Evolutionary conservation across 2,888 invertebrate genomes (phyloP).

Genomic region (Cantharis rufa): DNA sequence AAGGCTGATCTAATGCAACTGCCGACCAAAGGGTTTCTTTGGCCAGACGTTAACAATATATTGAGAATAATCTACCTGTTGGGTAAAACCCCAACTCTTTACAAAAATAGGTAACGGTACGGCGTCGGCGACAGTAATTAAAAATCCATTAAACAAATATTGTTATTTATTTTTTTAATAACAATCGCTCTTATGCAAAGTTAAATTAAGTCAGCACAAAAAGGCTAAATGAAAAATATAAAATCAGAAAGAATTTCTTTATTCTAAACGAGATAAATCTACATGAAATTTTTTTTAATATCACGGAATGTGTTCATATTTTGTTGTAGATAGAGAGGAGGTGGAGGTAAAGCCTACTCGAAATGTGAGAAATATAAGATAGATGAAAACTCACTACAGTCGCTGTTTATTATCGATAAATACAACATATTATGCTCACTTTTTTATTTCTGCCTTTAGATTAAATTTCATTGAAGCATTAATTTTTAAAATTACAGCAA

Average conservation of each 20-base stretch:
- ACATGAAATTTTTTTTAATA: not conserved
- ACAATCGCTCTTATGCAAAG: too few relatives aligned
- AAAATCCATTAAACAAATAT: too few relatives aligned
- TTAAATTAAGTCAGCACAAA: not conserved
- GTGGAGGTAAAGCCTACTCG: not conserved
- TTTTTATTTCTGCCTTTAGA: not conserved
- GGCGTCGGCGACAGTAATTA: too few relatives aligned
- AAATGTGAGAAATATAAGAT: not conserved
- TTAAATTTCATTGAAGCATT: too few relatives aligned
- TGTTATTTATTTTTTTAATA: too few relatives aligned
- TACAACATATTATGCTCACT: not conserved
- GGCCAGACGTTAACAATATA: too few relatives aligned
- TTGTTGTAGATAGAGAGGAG: not conserved
- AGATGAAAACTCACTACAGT: not conserved
- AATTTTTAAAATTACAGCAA: too few relatives aligned
- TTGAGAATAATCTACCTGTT: too few relatives aligned
- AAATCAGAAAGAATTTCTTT: not conserved
- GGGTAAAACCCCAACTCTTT: too few relatives aligned
- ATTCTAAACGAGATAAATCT: not conserved
- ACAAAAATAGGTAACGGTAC: too few relatives aligned
- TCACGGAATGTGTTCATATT: not conserved
- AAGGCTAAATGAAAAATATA: not conserved
- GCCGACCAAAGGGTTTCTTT: too few relatives aligned
- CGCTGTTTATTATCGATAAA: not conserved
- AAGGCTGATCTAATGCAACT: too few relatives aligned